Evolutionary conservation across 2,888 invertebrate species (phyloP).

Genomic region (Tiphia femorata): DNA sequence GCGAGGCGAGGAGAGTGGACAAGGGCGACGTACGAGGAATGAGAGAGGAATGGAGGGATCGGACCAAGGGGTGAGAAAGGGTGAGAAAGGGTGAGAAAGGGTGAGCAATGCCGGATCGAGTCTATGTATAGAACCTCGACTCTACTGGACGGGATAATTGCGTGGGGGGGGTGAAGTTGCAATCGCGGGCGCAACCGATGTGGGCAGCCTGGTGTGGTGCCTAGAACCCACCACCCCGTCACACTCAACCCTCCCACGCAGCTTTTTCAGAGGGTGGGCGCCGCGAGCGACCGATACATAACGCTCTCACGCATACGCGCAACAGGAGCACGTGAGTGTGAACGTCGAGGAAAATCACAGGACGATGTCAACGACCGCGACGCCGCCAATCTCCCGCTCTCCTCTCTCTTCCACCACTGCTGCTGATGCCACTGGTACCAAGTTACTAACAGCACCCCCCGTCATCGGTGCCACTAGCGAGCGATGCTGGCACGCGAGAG

Average conservation of each 20-base stretch:
- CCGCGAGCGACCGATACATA: slow-evolving; percentile 31
- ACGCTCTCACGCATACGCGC: slow-evolving; percentile 38
- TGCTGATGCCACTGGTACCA: too few species aligned
- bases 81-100: slow-evolving; percentile 20
- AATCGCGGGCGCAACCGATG: slow-evolving; percentile 51
- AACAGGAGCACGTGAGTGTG: slow-evolving; percentile 52
- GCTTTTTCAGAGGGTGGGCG: slow-evolving; percentile 25
- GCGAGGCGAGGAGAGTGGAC: slow-evolving; percentile 2
- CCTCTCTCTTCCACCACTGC: slow-evolving; percentile 4
- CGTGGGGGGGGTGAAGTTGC: slow-evolving; percentile 51
- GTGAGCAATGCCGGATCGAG: slow-evolving; percentile 27
- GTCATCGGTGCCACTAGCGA: too few species aligned
- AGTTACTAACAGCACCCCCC: too few species aligned
- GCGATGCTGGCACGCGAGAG: too few species aligned
- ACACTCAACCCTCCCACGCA: slow-evolving; percentile 5
- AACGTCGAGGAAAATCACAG: slow-evolving; percentile 61
- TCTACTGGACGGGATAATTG: slow-evolving; percentile 55
- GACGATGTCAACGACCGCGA: slow-evolving; percentile 61
- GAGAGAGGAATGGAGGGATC: slow-evolving; percentile 18
- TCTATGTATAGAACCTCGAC: slow-evolving; percentile 57
- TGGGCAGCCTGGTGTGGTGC: slow-evolving; percentile 7
- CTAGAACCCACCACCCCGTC: slow-evolving; percentile 1
- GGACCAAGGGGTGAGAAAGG: slow-evolving; percentile 6
- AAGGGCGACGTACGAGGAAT: slow-evolving; percentile 17
- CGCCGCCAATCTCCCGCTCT: slow-evolving; percentile 33